These are phyloP conservation scores for Branchipolynoe longqiensis DNA, from an alignment of 2,888 invertebrate species.

Conservation along the genomic window DNA sequence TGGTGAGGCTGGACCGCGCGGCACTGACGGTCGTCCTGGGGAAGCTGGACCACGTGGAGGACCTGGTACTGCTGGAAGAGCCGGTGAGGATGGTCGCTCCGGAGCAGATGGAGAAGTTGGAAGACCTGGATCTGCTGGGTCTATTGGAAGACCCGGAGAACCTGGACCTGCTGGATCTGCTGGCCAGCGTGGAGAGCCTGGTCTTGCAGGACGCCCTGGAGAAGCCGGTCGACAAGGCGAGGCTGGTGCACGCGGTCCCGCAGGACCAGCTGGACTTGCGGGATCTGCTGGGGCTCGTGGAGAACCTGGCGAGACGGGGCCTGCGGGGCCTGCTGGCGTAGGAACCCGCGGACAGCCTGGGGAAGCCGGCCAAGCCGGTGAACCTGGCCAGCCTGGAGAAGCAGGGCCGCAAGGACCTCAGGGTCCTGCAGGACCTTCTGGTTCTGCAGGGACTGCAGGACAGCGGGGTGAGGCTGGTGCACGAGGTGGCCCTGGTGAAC, in stretches of 20 bases:
- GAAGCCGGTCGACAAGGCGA: constrained; percentile 37
- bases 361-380: constrained; percentile 30
- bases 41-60: constrained; percentile 52
- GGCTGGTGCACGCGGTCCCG: constrained; percentile 38
- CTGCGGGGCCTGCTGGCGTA: constrained; percentile 46
- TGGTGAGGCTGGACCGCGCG: constrained; percentile 61
- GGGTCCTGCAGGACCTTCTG: constrained; percentile 55
- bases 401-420: constrained; percentile 92
- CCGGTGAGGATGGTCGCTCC: constrained; percentile 76
- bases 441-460: constrained; percentile 58
- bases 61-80: constrained; percentile 56
- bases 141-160: constrained; percentile 56
- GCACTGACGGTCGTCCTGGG: constrained; percentile 55
- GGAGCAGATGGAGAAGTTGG: constrained; percentile 54
- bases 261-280: constrained; percentile 57
- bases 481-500: constrained; percentile 62
- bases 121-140: constrained; percentile 60
- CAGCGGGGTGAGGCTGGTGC: constrained; percentile 59
- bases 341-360: constrained; percentile 56
- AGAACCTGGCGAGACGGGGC: constrained; percentile 61
- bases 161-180: constrained; percentile 22
- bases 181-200: constrained; percentile 59
- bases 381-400: constrained; percentile 85
- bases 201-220: constrained; percentile 52
- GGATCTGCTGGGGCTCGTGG: constrained; percentile 47